phyloP scores from a whole-genome alignment of 2,888 invertebrate species.

The Carcina quercana region DNA sequence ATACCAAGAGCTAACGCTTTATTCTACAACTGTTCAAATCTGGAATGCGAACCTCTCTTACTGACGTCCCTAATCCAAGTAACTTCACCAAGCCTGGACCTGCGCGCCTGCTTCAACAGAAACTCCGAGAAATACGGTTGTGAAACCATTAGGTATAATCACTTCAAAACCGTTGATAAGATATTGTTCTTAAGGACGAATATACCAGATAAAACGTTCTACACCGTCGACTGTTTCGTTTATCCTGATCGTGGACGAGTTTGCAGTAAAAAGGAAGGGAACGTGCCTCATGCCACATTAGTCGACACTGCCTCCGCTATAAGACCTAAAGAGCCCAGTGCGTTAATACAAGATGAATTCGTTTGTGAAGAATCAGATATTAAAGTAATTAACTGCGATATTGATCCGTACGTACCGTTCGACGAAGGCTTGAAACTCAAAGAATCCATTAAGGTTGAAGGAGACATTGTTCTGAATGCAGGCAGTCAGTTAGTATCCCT shows the following conservation, averaged over 20 bases:
- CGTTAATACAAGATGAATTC: constrained; percentile 56
- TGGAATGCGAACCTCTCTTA: constrained; percentile 32
- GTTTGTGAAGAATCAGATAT: constrained; percentile 45
- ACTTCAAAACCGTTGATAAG: constrained; percentile 53
- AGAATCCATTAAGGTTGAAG: constrained; percentile 26
- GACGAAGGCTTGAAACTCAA: constrained; percentile 35
- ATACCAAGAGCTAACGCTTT: constrained; percentile 40
- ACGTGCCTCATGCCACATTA: constrained; percentile 36
- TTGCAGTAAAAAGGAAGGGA: constrained; percentile 42
- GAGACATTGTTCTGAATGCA: constrained; percentile 43
- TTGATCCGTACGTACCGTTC: constrained; percentile 43
- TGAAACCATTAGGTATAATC: constrained; percentile 41
- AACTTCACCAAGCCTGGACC: constrained; percentile 25
- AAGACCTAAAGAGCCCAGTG: constrained; percentile 39
- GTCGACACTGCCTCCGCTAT: constrained; percentile 45
- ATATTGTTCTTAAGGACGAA: constrained; percentile 43
- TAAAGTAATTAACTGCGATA: constrained; percentile 42
- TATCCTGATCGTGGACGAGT: constrained; percentile 47
- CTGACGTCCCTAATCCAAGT: constrained; percentile 45
- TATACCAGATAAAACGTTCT: constrained; percentile 42
- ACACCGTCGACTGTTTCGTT: constrained; percentile 54
- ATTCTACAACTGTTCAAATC: constrained; percentile 42
- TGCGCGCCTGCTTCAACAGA: constrained; percentile 39
- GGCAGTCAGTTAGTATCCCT: constrained; percentile 33
- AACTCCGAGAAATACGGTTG: constrained; percentile 31